phyloP scores from a whole-genome alignment of 2,113 vertebrate species.

The Orcinus orca region DNA sequence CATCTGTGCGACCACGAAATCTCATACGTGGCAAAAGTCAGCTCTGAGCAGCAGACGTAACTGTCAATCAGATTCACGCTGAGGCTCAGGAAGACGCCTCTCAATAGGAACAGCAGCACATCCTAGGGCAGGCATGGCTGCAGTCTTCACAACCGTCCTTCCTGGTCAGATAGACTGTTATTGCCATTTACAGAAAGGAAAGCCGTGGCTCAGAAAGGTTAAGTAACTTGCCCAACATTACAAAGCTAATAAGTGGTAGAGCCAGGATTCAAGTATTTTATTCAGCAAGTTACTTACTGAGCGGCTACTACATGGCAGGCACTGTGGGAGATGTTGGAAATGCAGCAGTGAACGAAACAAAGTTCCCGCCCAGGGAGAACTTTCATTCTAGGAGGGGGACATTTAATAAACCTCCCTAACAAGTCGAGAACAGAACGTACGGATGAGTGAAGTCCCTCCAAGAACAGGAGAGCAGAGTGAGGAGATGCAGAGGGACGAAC shows the following conservation, averaged over 20 bases:
- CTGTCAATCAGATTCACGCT: neutral
- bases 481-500: neutral
- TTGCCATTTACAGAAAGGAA: neutral
- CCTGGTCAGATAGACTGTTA: neutral
- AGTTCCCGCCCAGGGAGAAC: neutral
- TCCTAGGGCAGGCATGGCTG: rapidly evolving
- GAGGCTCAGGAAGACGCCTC: neutral
- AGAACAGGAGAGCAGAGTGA: neutral
- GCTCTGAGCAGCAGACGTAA: neutral
- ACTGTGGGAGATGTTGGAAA: neutral
- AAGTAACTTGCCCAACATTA: neutral
- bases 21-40: neutral
- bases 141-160: neutral
- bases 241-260: no score
- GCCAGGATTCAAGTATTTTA: neutral
- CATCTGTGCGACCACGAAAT: rapidly evolving
- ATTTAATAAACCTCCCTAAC: rapidly evolving
- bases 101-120: rapidly evolving
- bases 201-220: neutral
- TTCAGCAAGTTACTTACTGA: neutral
- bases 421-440: rapidly evolving
- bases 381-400: neutral
- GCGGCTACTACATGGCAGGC: neutral
- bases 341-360: rapidly evolving
- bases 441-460: rapidly evolving